phyloP scores from a whole-genome alignment of 2,888 invertebrate species.

The Limnephilus rhombicus region DNA sequence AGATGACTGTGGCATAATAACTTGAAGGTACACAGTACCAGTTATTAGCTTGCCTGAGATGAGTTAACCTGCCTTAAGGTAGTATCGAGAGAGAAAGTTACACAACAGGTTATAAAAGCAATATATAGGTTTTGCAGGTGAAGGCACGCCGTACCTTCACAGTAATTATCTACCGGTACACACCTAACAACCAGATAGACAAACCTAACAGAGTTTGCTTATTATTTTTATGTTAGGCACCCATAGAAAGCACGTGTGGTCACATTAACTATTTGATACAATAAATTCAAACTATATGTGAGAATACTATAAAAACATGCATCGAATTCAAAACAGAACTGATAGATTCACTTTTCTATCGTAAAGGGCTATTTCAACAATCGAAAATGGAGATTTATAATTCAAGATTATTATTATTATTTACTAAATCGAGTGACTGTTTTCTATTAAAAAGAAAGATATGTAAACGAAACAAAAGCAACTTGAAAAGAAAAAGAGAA shows the following conservation, averaged over 20 bases:
- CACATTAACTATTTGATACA: neutral
- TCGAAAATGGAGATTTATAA: too few relatives aligned
- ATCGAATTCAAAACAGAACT: too few relatives aligned
- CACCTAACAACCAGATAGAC: neutral
- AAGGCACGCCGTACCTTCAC: neutral
- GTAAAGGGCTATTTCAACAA: too few relatives aligned
- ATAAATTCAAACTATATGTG: too few relatives aligned
- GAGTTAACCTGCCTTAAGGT: constrained; percentile 45
- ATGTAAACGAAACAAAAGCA: too few relatives aligned
- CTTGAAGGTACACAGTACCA: neutral
- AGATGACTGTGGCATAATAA: neutral
- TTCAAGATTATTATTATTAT: too few relatives aligned
- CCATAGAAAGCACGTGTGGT: neutral
- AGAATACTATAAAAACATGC: too few relatives aligned
- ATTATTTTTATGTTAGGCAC: neutral
- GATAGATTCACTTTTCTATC: too few relatives aligned
- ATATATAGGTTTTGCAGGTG: neutral
- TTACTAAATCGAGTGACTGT: too few relatives aligned
- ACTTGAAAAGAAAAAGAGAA: too few relatives aligned
- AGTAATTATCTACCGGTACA: neutral
- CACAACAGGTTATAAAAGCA: constrained; percentile 37
- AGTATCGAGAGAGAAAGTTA: constrained; percentile 32
- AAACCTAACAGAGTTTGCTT: neutral
- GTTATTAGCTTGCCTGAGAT: neutral
- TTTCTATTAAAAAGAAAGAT: too few relatives aligned